Conservation (phyloP, 2,797 vertebrate genomes). For the Typhlichthys subterraneus region DNA sequence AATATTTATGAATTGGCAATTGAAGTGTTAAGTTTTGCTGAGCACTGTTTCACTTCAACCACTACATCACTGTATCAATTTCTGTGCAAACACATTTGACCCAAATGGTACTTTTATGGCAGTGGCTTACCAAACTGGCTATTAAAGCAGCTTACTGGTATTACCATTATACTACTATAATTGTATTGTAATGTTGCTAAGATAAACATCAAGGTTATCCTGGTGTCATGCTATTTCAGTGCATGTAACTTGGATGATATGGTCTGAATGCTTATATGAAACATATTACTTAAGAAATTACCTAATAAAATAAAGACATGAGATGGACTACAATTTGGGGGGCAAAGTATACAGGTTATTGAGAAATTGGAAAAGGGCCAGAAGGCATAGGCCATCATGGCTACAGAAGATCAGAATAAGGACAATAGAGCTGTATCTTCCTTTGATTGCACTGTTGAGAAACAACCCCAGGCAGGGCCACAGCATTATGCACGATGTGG, state of each 20-base stretch:
- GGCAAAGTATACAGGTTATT: too few species aligned
- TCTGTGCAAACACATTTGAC: neutral
- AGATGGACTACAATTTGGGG: too few species aligned
- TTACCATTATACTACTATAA: neutral
- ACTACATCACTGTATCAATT: too few species aligned
- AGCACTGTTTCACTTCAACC: too few species aligned
- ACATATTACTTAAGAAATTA: too few species aligned
- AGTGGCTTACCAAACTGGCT: neutral
- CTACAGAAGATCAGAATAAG: neutral
- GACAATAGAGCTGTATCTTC: neutral
- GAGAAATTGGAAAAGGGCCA: too few species aligned
- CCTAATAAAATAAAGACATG: too few species aligned
- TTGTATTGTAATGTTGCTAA: neutral
- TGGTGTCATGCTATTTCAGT: neutral
- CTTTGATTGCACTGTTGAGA: conserved; percentile 18
- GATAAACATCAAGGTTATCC: neutral
- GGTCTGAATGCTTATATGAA: too few species aligned
- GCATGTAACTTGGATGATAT: too few species aligned
- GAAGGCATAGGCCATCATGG: neutral
- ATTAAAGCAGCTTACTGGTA: neutral
- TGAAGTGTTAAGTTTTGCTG: neutral
- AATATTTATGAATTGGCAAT: neutral
- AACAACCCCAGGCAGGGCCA: neutral
- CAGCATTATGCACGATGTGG: too few species aligned
- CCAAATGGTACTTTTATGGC: neutral